phyloP scores from a whole-genome alignment of 2,113 vertebrate genomes.

The Triplophysa dalaica region DNA sequence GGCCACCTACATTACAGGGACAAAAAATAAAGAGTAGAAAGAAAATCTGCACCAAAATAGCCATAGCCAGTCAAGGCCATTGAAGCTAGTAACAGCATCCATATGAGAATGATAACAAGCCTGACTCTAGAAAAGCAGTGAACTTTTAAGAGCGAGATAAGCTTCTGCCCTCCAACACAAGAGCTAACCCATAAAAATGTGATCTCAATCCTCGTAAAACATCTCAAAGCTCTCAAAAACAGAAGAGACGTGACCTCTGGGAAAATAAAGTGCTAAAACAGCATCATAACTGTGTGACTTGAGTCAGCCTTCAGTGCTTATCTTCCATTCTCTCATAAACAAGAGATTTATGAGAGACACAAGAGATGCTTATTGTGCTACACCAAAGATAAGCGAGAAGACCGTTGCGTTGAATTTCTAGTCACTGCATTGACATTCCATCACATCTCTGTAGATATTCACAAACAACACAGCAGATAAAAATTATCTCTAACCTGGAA shows the following conservation, averaged over 20 bases:
- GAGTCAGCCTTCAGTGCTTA: neutral
- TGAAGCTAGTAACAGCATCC: conserved; percentile 57
- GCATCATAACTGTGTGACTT: neutral
- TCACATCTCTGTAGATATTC: neutral
- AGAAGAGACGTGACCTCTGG: neutral
- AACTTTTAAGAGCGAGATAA: conserved; percentile 58
- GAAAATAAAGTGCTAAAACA: conserved; percentile 19
- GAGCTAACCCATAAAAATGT: conserved; percentile 57
- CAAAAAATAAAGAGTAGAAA: no score
- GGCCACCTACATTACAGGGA: no score
- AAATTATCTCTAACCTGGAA: neutral
- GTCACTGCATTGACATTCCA: neutral
- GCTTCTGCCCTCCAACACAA: conserved; percentile 58
- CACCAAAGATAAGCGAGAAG: neutral
- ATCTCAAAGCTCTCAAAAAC: neutral
- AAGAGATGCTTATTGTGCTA: conserved; percentile 10
- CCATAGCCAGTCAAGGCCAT: no score
- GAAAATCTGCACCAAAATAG: no score
- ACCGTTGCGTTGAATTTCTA: neutral
- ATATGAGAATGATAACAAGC: conserved; percentile 67
- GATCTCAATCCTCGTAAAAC: neutral
- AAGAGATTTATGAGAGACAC: neutral
- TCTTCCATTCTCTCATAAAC: conserved; percentile 4
- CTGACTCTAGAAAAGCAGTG: conserved; percentile 62
- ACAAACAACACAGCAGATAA: neutral